Percentiles rank a stretch among this genome's conserved stretches.
These are phyloP conservation scores for Acanthaster planci DNA, from an alignment of 35 echinoderm and acorn worm species.

Conservation along the genomic window DNA sequence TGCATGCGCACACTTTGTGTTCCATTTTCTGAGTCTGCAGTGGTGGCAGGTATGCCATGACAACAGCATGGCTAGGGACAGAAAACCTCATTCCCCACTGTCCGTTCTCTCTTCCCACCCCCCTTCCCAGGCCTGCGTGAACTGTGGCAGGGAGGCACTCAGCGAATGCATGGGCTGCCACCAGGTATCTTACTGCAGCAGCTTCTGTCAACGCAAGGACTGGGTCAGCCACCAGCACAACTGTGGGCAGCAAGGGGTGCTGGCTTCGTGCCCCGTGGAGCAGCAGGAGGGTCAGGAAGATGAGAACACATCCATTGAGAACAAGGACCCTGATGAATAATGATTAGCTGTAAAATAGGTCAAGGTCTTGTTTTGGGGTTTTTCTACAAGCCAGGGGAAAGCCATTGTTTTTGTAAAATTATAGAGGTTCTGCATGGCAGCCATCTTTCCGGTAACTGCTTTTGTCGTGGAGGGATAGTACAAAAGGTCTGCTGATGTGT, in stretches of 20 bases:
- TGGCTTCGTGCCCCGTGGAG: neutral
- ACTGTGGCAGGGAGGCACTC: conserved; percentile 83
- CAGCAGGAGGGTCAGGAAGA: neutral
- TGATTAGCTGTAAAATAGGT: neutral
- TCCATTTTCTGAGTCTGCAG: too few species aligned
- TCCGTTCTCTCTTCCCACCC: conserved; percentile 3
- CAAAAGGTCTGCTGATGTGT: too few species aligned
- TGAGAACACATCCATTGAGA: neutral
- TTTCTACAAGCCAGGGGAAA: too few species aligned
- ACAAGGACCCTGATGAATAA: neutral
- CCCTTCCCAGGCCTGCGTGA: conserved; percentile 78
- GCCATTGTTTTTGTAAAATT: too few species aligned
- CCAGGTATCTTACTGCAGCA: conserved; percentile 91
- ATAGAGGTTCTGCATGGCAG: too few species aligned
- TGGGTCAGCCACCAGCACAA: conserved; percentile 85
- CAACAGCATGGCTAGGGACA: too few species aligned
- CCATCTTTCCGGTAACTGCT: too few species aligned
- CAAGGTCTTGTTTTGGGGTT: too few species aligned
- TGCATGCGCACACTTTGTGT: too few species aligned
- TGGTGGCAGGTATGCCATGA: too few species aligned
- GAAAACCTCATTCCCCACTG: neutral
- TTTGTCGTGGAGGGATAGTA: too few species aligned
- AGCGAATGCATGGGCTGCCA: conserved; percentile 94
- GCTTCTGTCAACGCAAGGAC: conserved; percentile 96
- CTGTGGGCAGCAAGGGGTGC: conserved; percentile 56